phyloP scores from a whole-genome alignment of 1,140 invertebrate species.

The Zaprionus camerounensis region DNA sequence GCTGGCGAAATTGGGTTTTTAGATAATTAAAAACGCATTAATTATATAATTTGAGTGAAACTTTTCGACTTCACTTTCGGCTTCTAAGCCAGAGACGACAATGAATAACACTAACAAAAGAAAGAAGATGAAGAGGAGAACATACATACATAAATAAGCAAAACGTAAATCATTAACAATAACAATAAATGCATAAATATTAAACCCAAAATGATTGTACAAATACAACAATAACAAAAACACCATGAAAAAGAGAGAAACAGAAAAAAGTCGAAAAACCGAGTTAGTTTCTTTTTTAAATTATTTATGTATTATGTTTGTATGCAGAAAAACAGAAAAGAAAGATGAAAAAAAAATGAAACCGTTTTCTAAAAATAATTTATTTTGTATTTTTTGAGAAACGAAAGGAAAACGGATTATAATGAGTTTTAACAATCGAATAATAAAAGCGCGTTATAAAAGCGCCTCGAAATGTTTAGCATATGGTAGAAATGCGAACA shows the following conservation, averaged over 20 bases:
- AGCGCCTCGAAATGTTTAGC: conserved; percentile 55
- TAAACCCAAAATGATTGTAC: conserved; percentile 41
- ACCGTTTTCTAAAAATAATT: conserved; percentile 79
- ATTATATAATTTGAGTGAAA: conserved; percentile 80
- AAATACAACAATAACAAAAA: conserved; percentile 43
- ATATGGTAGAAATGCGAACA: conserved; percentile 51
- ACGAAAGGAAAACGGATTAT: conserved; percentile 61
- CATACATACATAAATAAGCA: conserved; percentile 38
- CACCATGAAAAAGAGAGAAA: background rate
- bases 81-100: conserved; percentile 57
- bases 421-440: conserved; percentile 48
- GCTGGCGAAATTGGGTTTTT: conserved; percentile 40
- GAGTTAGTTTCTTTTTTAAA: conserved; percentile 51
- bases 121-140: conserved; percentile 19
- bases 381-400: conserved; percentile 48
- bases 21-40: conserved; percentile 73
- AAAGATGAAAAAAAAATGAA: conserved; percentile 59
- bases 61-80: conserved; percentile 70
- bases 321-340: conserved; percentile 23
- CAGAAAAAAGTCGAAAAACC: conserved; percentile 1
- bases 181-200: conserved; percentile 60
- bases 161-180: conserved; percentile 72
- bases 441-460: conserved; percentile 42
- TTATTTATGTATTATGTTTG: background rate
- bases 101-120: conserved; percentile 8